Evolutionary conservation across 2,888 invertebrate genomes (phyloP).

Genomic region (Adelphocoris suturalis): DNA sequence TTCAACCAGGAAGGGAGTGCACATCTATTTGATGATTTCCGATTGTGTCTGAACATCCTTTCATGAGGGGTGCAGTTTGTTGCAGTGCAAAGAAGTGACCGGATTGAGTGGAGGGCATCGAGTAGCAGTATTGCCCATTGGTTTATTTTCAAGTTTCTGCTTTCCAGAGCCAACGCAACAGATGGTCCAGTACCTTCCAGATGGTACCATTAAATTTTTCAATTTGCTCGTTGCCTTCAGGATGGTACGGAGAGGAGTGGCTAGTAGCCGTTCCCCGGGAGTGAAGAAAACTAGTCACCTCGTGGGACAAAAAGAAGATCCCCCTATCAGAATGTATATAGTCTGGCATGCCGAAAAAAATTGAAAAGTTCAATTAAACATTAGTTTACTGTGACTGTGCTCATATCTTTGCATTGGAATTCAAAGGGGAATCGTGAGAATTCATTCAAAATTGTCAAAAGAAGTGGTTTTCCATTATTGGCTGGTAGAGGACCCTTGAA

Average conservation of each 20-base stretch:
- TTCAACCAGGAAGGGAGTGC: too few species aligned
- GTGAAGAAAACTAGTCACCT: neutral
- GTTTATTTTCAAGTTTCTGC: too few species aligned
- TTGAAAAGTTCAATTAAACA: neutral
- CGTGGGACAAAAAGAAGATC: too few species aligned
- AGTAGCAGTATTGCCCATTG: too few species aligned
- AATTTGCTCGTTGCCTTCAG: neutral
- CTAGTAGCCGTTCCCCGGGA: too few species aligned
- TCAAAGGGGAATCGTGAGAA: constrained; percentile 43
- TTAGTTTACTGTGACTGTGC: neutral
- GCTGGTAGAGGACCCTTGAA: constrained; percentile 51
- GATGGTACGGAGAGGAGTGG: neutral
- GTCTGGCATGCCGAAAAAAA: neutral
- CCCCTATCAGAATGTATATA: too few species aligned
- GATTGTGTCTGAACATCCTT: too few species aligned
- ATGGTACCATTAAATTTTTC: neutral
- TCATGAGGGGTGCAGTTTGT: too few species aligned
- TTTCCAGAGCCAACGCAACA: too few species aligned
- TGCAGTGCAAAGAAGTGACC: too few species aligned
- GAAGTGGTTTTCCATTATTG: neutral
- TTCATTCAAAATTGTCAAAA: constrained; percentile 35
- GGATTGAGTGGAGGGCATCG: too few species aligned
- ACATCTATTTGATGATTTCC: too few species aligned
- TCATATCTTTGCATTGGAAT: constrained; percentile 46
- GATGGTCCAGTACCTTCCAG: constrained; percentile 20